Evolutionary conservation across 2,113 vertebrate species (phyloP).

Genomic region (Colius striatus): DNA sequence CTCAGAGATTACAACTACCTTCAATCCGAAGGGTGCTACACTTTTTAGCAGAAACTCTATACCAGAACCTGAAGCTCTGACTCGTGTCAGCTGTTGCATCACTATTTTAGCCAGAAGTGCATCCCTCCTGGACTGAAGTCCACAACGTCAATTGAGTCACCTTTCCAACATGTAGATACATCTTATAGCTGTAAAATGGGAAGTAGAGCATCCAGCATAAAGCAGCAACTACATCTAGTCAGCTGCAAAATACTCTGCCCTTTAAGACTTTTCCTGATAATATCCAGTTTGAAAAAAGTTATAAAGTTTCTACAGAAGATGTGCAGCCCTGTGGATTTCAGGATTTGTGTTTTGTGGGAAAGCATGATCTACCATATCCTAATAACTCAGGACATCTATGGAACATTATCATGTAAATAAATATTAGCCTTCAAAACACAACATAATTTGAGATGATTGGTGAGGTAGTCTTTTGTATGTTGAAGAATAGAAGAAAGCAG

Average conservation of each 20-base stretch:
- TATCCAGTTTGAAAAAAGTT: not conserved
- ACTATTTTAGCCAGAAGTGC: not conserved
- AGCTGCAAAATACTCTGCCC: not conserved
- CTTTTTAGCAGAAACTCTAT: not conserved
- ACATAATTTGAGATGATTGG: not conserved
- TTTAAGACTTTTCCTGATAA: not conserved
- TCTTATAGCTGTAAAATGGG: not conserved
- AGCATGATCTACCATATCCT: not conserved
- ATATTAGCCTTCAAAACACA: not conserved
- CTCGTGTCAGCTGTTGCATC: not conserved
- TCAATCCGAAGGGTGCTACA: not conserved
- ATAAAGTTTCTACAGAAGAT: no score
- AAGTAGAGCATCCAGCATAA: rapidly evolving
- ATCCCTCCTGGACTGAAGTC: not conserved
- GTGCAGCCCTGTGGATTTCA: not conserved
- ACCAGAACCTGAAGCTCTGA: no score
- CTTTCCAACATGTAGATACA: not conserved
- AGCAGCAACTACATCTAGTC: not conserved
- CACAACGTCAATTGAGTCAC: not conserved
- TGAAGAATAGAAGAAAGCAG: not conserved
- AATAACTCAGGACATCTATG: not conserved
- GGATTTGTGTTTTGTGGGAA: not conserved
- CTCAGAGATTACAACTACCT: not conserved
- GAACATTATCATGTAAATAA: not conserved
- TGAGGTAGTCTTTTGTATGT: not conserved